Conservation (phyloP, 2,888 invertebrate genomes). For the Drosophila vallismaia region DNA sequence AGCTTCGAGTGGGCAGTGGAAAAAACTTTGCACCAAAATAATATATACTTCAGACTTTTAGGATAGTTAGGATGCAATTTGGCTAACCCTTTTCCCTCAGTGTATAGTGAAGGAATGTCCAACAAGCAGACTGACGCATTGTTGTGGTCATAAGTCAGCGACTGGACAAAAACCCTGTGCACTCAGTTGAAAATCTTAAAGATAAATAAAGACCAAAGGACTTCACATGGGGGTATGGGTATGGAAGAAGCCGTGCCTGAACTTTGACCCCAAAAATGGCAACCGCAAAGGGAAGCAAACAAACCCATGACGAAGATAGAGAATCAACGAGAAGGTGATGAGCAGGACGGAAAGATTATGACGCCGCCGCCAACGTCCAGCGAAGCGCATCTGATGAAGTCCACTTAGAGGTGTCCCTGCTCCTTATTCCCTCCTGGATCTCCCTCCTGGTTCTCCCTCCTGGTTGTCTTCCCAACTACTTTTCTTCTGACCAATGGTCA, state of each 20-base stretch:
- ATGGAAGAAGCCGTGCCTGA: constrained; percentile 56
- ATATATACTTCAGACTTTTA: no score
- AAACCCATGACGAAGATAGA: constrained; percentile 34
- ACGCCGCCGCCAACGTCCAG: constrained; percentile 58
- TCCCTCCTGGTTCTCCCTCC: background rate
- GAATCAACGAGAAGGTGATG: constrained; percentile 29
- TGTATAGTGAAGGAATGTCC: constrained; percentile 10
- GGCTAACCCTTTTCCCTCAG: constrained; percentile 1
- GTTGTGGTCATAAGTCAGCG: constrained; percentile 77
- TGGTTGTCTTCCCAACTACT: constrained; percentile 10
- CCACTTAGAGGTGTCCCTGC: constrained; percentile 75
- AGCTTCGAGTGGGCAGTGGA: constrained; percentile 78
- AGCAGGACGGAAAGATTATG: constrained; percentile 62
- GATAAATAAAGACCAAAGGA: constrained; percentile 74
- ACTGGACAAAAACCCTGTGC: constrained; percentile 65
- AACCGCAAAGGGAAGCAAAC: constrained; percentile 56
- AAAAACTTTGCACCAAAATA: constrained; percentile 46
- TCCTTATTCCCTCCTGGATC: constrained; percentile 24
- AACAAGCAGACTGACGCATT: constrained; percentile 76
- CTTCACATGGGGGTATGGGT: constrained; percentile 21
- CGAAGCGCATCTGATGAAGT: constrained; percentile 82
- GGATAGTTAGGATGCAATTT: no score
- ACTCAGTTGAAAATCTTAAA: constrained; percentile 80
- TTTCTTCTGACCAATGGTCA: constrained; percentile 60
- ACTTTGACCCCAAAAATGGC: constrained; percentile 79